Base-by-base conservation (phyloP, 1,140 invertebrate genomes). In the Drosophila biarmipes region DNA sequence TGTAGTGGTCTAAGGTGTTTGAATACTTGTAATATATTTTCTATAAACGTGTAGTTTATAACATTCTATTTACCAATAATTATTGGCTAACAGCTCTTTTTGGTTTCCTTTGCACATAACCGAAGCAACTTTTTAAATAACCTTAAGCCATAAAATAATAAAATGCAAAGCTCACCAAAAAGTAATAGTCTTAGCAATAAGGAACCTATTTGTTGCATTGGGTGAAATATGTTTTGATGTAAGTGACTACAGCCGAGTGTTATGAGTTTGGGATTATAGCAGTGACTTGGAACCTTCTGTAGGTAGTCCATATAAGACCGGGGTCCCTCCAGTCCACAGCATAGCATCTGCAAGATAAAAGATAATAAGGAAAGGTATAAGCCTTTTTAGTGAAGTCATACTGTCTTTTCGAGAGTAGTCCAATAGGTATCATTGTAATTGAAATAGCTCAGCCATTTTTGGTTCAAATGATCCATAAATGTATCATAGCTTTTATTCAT, bases 301-400 rank as follows among this genome's bases (percentile, higher is more conserved):
- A 79, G 1, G 11, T 67, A 71, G 0, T 71, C 58, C 46, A 82
- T 19, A 29, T 84, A 82, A 12, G 46, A 45, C 0, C 58, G 35
- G 1, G 80, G 80, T 11, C 80, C 64, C 1, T 71, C 71, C 21
- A 63, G 11, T 21, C 80, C 80, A 45, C 80, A 82, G 3, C 80
- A 82, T 2, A 34, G 21, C 4, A 79, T 4, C 80, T 82, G 21
- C 0, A 19, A 27, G 24, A n/a, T 17, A 19, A 15, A 19, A 42
- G 35, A 37, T 11, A 14, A 11, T 37, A 14, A n/a, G n/a, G n/a
- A n/a, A 11, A 19, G 17, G 1, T 31, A 31, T 31, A 43, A 19
- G 17, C 2, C 3, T 4, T 2, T 19, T 19, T 6, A 17, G 17
- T 17, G 7, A 17, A n/a, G 35, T 11, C 4, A 0, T 29, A 82